Percentiles rank a stretch among this genome's conserved stretches.
These are phyloP conservation scores for Delphinus delphis DNA, from an alignment of 2,113 vertebrate genomes.

Conservation along the genomic window DNA sequence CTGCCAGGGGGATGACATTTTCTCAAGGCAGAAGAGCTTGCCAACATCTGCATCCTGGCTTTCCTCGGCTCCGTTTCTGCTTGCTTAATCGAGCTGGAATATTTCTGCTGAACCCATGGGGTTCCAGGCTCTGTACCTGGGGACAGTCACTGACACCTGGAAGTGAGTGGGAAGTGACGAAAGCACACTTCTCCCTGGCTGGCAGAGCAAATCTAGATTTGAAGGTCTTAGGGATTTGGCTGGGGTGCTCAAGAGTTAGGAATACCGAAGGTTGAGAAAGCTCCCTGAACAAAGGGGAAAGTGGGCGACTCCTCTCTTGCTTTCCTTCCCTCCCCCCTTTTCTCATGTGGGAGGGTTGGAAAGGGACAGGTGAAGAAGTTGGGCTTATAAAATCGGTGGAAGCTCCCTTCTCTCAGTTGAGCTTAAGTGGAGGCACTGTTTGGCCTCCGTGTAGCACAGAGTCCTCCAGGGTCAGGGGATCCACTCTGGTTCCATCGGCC, in stretches of 20 bases:
- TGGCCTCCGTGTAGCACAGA: neutral
- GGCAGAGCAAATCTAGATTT: neutral
- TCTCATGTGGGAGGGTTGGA: neutral
- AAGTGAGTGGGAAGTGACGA: too few species aligned
- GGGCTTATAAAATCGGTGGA: neutral
- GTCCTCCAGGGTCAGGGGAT: neutral
- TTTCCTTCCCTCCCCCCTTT: neutral
- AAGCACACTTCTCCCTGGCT: too few species aligned
- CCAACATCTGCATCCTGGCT: conserved; percentile 48
- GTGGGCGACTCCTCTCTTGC: accelerated
- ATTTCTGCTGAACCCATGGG: neutral
- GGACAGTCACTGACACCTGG: neutral
- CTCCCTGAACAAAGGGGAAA: neutral
- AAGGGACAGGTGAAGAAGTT: neutral
- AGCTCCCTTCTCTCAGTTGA: neutral
- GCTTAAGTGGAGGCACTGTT: neutral
- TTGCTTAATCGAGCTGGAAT: neutral
- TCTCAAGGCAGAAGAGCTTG: neutral
- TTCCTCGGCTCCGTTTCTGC: neutral
- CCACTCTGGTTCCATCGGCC: neutral
- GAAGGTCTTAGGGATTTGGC: neutral
- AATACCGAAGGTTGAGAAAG: neutral
- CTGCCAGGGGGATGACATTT: conserved; percentile 9
- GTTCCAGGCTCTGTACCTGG: neutral
- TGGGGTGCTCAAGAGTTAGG: neutral